These are phyloP conservation scores for Sebastes oblongus DNA, from an alignment of 2,797 vertebrate genomes.

Conservation along the genomic window DNA sequence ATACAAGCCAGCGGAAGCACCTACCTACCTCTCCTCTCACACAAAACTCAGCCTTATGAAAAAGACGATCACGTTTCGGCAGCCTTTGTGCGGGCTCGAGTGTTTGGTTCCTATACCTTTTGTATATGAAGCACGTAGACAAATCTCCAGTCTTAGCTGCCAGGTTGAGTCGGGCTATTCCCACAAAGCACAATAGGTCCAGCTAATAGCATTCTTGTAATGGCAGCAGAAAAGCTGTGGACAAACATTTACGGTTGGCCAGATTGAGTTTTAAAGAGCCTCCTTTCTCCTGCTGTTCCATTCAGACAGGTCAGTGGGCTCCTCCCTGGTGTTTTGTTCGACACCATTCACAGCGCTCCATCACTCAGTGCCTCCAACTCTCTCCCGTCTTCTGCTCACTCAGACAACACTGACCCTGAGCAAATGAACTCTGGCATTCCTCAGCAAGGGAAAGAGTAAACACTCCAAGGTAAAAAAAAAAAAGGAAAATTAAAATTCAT, in stretches of 20 bases:
- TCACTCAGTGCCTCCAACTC: conserved; percentile 46
- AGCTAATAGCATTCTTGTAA: conserved; percentile 60
- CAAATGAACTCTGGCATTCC: conserved; percentile 23
- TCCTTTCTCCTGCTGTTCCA: conserved; percentile 41
- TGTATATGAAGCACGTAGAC: conserved; percentile 50
- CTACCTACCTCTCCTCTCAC: conserved; percentile 34
- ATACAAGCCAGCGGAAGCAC: conserved; percentile 56
- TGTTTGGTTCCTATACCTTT: conserved; percentile 70
- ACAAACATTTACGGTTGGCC: conserved; percentile 63
- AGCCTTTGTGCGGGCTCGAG: conserved; percentile 55
- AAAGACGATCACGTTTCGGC: conserved; percentile 70
- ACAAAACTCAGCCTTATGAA: conserved; percentile 54
- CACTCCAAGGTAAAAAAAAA: neutral
- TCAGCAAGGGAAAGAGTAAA: neutral
- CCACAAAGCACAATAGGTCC: conserved; percentile 62
- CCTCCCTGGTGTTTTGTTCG: conserved; percentile 60
- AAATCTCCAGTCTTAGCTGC: conserved; percentile 55
- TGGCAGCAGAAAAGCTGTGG: conserved; percentile 58
- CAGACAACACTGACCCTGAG: conserved; percentile 19
- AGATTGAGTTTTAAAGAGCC: conserved; percentile 61
- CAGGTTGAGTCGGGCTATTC: conserved; percentile 59
- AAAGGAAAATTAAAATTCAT: too few species aligned
- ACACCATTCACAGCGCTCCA: conserved; percentile 44
- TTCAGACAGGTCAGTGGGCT: conserved; percentile 58
- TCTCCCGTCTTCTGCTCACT: conserved; percentile 18